phyloP scores from a whole-genome alignment of 1,140 invertebrate genomes.

The Bombus cullumanus region DNA sequence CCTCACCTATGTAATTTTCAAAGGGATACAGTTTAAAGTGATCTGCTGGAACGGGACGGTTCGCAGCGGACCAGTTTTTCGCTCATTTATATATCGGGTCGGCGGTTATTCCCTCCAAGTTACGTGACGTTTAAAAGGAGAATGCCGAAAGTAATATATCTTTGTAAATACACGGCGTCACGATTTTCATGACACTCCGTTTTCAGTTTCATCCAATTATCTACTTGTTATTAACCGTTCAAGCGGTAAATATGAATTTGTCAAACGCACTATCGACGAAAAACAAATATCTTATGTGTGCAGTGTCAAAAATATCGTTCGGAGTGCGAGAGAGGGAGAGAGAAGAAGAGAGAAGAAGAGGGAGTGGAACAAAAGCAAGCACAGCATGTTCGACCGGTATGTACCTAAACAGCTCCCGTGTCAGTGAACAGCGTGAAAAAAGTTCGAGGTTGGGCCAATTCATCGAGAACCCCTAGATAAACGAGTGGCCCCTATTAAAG shows the following conservation, averaged over 20 bases:
- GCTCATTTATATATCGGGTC: slow-evolving; percentile 45
- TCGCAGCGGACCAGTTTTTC: slow-evolving; percentile 28
- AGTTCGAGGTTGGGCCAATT: slow-evolving; percentile 55
- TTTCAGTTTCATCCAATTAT: slow-evolving; percentile 15
- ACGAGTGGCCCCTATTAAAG: slow-evolving; percentile 71
- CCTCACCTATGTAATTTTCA: slow-evolving; percentile 41
- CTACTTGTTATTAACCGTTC: background rate
- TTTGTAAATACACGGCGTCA: background rate
- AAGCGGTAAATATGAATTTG: background rate
- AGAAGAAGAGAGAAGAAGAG: background rate
- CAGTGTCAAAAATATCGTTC: background rate
- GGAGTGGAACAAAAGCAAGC: background rate
- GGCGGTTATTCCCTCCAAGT: background rate
- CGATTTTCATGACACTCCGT: background rate
- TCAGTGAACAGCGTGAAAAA: slow-evolving; percentile 50
- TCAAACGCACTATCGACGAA: background rate
- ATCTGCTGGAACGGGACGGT: slow-evolving; percentile 21
- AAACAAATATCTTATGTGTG: background rate
- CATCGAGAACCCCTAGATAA: slow-evolving; percentile 58
- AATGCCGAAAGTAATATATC: slow-evolving; percentile 4
- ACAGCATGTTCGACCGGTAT: background rate
- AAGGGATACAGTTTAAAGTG: slow-evolving; percentile 41
- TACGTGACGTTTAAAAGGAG: slow-evolving; percentile 6
- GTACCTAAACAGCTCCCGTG: slow-evolving; percentile 2
- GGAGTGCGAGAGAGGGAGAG: background rate